phyloP scores from a whole-genome alignment of 2,888 invertebrate genomes.

The Drosophila quinaria region DNA sequence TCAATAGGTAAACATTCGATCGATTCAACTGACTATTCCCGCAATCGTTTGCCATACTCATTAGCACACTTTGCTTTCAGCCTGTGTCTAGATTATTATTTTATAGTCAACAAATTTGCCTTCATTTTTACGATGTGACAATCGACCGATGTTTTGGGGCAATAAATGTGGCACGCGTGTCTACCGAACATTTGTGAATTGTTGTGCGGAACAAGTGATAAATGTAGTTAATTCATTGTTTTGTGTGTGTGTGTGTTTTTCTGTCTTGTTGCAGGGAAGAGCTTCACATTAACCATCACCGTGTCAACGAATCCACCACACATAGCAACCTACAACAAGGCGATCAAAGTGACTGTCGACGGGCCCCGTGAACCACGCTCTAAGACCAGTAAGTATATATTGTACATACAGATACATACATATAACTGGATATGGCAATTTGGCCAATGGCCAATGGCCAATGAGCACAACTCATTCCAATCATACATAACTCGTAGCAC shows the following conservation, averaged over 20 bases:
- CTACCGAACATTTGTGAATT: constrained; percentile 25
- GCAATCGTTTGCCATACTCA: background rate
- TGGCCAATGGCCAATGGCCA: constrained; percentile 21
- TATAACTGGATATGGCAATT: constrained; percentile 8
- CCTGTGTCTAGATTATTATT: constrained; percentile 18
- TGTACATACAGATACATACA: background rate
- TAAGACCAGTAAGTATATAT: constrained; percentile 92
- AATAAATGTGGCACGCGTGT: constrained; percentile 42
- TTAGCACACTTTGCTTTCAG: constrained; percentile 17
- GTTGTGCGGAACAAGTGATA: constrained; percentile 34
- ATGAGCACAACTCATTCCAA: constrained; percentile 21
- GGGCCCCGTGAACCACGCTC: constrained; percentile 98
- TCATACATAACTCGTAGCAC: constrained; percentile 4
- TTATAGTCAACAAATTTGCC: constrained; percentile 51
- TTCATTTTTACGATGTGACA: constrained; percentile 69
- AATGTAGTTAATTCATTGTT: constrained; percentile 49
- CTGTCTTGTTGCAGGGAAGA: constrained; percentile 92
- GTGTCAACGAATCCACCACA: constrained; percentile 98
- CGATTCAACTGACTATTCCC: background rate
- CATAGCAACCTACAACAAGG: constrained; percentile 97
- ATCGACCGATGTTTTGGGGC: constrained; percentile 56
- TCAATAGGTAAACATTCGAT: background rate
- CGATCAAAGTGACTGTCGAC: constrained; percentile 99
- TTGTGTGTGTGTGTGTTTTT: constrained; percentile 13
- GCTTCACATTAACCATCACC: constrained; percentile 98